These are phyloP conservation scores for Pyrochroa serraticornis DNA, from an alignment of 2,888 invertebrate species.

Conservation along the genomic window DNA sequence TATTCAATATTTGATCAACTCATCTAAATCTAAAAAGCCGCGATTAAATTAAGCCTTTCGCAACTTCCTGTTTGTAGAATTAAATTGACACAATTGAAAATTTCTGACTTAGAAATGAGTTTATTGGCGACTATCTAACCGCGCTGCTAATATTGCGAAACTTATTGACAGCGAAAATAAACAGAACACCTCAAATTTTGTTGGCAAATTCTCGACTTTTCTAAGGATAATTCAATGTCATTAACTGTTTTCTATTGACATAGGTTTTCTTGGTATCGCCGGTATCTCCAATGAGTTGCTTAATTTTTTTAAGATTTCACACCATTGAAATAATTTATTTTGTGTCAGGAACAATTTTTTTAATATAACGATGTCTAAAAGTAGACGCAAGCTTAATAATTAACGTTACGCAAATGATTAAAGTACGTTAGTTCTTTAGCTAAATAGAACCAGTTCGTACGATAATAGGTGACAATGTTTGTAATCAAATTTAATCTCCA, in stretches of 20 bases:
- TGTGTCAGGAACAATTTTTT: too few relatives aligned
- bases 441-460: constrained; percentile 10
- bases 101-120: too few relatives aligned
- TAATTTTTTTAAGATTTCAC: background rate
- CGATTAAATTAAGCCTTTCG: too few relatives aligned
- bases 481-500: constrained; percentile 24
- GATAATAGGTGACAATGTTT: constrained; percentile 21
- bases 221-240: constrained; percentile 1
- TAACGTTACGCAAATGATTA: constrained; percentile 8
- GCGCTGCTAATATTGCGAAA: constrained; percentile 1
- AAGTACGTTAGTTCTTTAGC: constrained; percentile 14
- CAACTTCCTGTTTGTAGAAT: too few relatives aligned
- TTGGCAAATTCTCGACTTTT: background rate
- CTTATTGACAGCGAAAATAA: background rate
- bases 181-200: background rate
- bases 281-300: background rate
- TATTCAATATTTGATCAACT: too few relatives aligned
- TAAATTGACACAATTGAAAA: too few relatives aligned
- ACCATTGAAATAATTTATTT: background rate
- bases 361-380: background rate
- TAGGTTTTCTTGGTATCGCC: too few relatives aligned
- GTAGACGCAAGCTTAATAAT: constrained; percentile 3
- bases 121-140: too few relatives aligned
- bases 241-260: background rate
- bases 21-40: too few relatives aligned